These are phyloP conservation scores for Fukomys damarensis DNA, from an alignment of 2,113 vertebrate genomes.

Conservation along the genomic window DNA sequence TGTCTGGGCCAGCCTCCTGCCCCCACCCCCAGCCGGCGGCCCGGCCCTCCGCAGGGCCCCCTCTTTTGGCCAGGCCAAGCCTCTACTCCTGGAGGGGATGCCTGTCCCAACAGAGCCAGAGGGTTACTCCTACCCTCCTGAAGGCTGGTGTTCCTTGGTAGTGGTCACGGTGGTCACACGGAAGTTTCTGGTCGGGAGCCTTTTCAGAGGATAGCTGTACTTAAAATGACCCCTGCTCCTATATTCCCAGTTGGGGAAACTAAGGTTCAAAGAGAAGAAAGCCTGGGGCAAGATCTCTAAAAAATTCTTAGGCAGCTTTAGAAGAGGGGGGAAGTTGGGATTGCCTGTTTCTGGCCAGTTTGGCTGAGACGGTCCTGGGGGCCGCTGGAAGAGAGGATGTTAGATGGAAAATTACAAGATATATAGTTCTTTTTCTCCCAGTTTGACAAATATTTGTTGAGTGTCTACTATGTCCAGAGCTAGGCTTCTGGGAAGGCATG, in stretches of 20 bases:
- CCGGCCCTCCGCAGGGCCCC: not conserved
- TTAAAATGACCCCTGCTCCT: not conserved
- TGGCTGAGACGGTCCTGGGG: constrained; percentile 18
- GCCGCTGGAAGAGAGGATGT: constrained; percentile 50
- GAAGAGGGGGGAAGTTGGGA: not conserved
- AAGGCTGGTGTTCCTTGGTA: not conserved
- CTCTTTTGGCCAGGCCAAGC: not conserved
- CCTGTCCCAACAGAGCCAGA: not conserved
- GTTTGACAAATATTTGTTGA: constrained; percentile 80
- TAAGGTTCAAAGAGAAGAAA: constrained; percentile 25
- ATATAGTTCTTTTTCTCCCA: constrained; percentile 36
- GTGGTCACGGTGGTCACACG: not conserved
- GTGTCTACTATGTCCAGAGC: constrained; percentile 36
- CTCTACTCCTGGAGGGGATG: not conserved
- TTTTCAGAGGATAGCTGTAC: not conserved
- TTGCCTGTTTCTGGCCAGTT: not conserved
- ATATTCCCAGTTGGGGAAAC: constrained; percentile 44
- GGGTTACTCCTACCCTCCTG: not conserved
- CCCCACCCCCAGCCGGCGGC: not conserved
- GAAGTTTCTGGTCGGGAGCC: not conserved
- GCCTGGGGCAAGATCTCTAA: not conserved
- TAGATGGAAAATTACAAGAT: constrained; percentile 81
- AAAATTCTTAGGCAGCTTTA: not conserved
- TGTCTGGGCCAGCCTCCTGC: constrained; percentile 60
- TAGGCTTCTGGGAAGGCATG: constrained; percentile 41